A percentile compares a stretch with the other conserved stretches of the same genome.
phyloP scores from a whole-genome alignment of 1,140 invertebrate species.

The Chlorops oryzae region DNA sequence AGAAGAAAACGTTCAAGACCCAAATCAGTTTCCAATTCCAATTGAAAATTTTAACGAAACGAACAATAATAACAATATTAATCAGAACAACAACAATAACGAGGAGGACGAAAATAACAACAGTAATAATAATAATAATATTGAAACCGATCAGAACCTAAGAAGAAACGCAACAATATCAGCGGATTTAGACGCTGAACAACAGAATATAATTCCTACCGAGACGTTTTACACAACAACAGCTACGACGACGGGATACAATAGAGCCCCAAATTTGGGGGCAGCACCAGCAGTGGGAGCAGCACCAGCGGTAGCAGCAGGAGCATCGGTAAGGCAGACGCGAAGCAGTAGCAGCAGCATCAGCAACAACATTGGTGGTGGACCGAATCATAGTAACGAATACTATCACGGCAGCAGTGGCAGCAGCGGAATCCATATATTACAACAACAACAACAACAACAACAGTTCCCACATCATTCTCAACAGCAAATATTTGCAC shows the following conservation, averaged over 20 bases:
- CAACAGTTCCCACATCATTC: conserved; percentile 18
- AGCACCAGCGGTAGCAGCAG: conserved; percentile 24
- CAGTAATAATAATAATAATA: too few relatives aligned
- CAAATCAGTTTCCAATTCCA: too few relatives aligned
- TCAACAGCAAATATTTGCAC: conserved; percentile 27
- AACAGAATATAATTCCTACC: conserved; percentile 8
- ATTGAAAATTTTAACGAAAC: too few relatives aligned
- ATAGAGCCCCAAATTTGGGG: conserved; percentile 34
- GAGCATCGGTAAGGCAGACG: conserved; percentile 16
- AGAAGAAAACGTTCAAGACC: too few relatives aligned
- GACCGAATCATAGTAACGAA: conserved; percentile 22
- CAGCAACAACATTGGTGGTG: conserved; percentile 23
- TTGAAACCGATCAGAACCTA: too few relatives aligned
- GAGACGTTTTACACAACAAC: conserved; percentile 12
- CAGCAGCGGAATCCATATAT: conserved; percentile 27
- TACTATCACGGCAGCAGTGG: conserved; percentile 8
- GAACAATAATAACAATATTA: neutral
- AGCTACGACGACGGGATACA: conserved; percentile 37
- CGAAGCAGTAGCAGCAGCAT: conserved; percentile 22
- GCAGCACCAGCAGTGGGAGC: conserved; percentile 38
- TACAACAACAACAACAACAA: conserved; percentile 24
- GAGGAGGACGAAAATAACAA: too few relatives aligned
- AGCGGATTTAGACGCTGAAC: too few relatives aligned
- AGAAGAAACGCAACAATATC: too few relatives aligned
- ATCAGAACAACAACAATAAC: conserved; percentile 1